Evolutionary conservation across 37 sponge, comb jelly and placozoan genomes (phyloP).

Genomic region (Aplysina aerophoba): DNA sequence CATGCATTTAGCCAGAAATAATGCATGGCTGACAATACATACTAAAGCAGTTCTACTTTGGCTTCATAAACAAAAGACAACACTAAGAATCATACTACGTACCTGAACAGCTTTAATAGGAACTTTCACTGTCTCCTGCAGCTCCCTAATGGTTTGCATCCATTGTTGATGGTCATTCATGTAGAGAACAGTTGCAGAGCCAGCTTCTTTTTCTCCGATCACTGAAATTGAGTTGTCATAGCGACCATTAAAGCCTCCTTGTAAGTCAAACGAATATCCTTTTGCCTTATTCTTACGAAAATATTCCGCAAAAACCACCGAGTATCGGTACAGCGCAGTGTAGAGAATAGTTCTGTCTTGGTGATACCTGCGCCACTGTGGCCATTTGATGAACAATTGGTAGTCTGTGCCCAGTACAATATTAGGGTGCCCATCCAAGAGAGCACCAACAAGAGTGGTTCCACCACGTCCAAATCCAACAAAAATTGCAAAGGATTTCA

Average conservation of each 20-base stretch:
- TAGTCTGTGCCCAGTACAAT: conserved; percentile 20
- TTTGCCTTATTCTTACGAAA: neutral
- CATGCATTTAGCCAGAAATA: too few relatives aligned
- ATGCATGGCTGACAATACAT: too few relatives aligned
- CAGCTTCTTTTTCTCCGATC: conserved; percentile 22
- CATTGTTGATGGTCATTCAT: neutral
- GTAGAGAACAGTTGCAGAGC: neutral
- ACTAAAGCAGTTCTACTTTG: too few relatives aligned
- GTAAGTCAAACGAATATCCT: neutral
- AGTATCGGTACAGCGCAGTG: neutral
- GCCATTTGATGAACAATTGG: conserved; percentile 1
- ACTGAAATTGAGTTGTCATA: neutral
- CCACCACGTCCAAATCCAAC: conserved; percentile 13
- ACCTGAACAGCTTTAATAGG: conserved; percentile 29
- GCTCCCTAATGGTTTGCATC: neutral
- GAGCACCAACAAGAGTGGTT: conserved; percentile 6
- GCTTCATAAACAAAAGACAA: too few relatives aligned
- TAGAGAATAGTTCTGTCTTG: neutral
- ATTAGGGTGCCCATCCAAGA: conserved; percentile 24
- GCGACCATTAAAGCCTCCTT: neutral
- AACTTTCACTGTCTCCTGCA: neutral
- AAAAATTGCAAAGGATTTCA: conserved; percentile 4
- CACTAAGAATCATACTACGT: neutral
- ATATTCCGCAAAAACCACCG: neutral
- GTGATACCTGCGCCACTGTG: neutral